Conservation (phyloP, 2,797 vertebrate genomes). For the Pogoniulus pusillus region DNA sequence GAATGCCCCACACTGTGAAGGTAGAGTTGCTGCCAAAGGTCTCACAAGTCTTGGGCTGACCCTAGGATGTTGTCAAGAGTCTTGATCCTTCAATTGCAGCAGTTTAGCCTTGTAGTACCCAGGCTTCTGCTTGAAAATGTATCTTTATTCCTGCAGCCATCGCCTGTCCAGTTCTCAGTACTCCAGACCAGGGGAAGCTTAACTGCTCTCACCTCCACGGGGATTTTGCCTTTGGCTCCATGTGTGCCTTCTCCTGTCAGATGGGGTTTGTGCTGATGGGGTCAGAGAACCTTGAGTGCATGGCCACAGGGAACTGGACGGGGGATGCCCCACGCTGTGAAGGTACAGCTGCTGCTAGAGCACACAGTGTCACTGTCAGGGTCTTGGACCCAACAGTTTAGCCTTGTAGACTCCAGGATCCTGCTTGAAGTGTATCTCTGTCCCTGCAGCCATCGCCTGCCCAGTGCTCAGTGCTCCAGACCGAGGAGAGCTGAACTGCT, state of each 20-base stretch:
- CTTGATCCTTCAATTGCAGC: neutral
- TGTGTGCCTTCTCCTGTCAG: constrained; percentile 72
- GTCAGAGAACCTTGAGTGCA: constrained; percentile 37
- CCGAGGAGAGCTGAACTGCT: neutral
- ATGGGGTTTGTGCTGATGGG: constrained; percentile 66
- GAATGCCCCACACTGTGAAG: neutral
- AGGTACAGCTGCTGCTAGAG: neutral
- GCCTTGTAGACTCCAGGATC: neutral
- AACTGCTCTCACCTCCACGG: constrained; percentile 70
- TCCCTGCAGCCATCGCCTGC: neutral
- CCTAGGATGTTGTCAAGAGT: neutral
- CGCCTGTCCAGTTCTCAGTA: neutral
- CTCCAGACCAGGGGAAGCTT: neutral
- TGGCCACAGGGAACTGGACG: constrained; percentile 29
- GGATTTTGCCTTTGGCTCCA: constrained; percentile 68
- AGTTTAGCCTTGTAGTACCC: neutral
- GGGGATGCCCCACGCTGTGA: neutral
- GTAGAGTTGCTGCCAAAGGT: neutral
- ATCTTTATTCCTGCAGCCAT: constrained; percentile 18
- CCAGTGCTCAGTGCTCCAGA: neutral
- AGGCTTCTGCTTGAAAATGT: no score
- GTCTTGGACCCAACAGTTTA: neutral
- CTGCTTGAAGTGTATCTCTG: neutral
- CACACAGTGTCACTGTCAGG: neutral
- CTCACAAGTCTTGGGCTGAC: neutral